phyloP scores from a whole-genome alignment of 1,140 invertebrate genomes.

The Ceratitis capitata region DNA sequence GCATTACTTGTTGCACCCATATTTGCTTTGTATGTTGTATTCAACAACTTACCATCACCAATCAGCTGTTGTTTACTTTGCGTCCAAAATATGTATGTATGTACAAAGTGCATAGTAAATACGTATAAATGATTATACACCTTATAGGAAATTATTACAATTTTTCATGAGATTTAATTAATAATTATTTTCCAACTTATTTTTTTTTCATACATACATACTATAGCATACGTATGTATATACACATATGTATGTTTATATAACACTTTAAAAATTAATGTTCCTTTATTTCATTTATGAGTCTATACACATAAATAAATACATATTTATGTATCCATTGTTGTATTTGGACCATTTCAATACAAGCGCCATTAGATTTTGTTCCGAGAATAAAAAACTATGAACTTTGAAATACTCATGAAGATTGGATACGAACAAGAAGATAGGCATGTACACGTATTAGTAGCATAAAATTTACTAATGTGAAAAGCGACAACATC shows the following conservation, averaged over 20 bases:
- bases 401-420: background rate
- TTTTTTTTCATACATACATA: background rate
- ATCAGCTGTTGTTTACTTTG: background rate
- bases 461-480: background rate
- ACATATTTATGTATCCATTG: background rate
- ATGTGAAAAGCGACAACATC: background rate
- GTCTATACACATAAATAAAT: no score
- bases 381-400: background rate
- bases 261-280: no score
- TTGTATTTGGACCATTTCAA: no score
- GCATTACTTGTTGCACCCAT: background rate
- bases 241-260: no score
- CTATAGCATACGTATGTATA: background rate
- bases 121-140: background rate
- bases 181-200: background rate
- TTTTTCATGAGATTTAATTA: background rate
- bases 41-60: background rate
- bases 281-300: no score
- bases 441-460: background rate
- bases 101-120: background rate
- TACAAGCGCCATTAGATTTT: background rate
- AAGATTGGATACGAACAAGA: background rate
- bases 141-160: no score
- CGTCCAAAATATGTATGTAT: background rate
- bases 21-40: background rate